phyloP scores from a whole-genome alignment of 1,140 invertebrate genomes.

The Diorhabda sublineata region DNA sequence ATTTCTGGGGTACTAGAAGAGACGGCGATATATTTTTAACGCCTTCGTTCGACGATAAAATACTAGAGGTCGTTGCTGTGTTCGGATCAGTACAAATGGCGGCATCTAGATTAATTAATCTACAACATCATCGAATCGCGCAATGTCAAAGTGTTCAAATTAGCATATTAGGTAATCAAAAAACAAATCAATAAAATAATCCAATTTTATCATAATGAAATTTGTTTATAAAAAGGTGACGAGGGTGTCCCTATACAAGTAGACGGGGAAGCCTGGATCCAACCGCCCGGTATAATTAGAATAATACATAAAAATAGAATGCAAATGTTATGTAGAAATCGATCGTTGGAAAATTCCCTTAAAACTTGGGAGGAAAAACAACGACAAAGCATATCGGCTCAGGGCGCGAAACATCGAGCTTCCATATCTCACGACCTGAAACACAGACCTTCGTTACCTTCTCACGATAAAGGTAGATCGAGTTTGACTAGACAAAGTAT shows the following conservation, averaged over 20 bases:
- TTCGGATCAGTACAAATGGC: slow-evolving; percentile 97
- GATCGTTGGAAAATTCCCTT: slow-evolving; percentile 82
- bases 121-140: slow-evolving; percentile 95
- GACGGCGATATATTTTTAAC: slow-evolving; percentile 83
- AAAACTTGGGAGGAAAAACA: slow-evolving; percentile 94
- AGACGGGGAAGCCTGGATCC: slow-evolving; percentile 97
- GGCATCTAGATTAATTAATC: slow-evolving; percentile 87
- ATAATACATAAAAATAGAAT: slow-evolving; percentile 96
- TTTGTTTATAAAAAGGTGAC: slow-evolving; percentile 50
- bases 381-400: slow-evolving; percentile 53
- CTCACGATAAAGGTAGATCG: slow-evolving; percentile 41
- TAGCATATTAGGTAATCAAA: slow-evolving; percentile 73
- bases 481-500: slow-evolving; percentile 44
- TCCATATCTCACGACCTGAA: slow-evolving; percentile 29
- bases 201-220: neutral
- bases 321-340: slow-evolving; percentile 89
- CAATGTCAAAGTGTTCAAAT: slow-evolving; percentile 95
- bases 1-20: slow-evolving; percentile 94
- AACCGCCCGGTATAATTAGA: slow-evolving; percentile 90
- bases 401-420: slow-evolving; percentile 37
- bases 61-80: slow-evolving; percentile 92
- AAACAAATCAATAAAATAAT: neutral
- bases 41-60: slow-evolving; percentile 88
- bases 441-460: neutral
- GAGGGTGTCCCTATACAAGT: slow-evolving; percentile 89